These are phyloP conservation scores for Varroa destructor DNA, from an alignment of 1,140 invertebrate species.

Conservation along the genomic window DNA sequence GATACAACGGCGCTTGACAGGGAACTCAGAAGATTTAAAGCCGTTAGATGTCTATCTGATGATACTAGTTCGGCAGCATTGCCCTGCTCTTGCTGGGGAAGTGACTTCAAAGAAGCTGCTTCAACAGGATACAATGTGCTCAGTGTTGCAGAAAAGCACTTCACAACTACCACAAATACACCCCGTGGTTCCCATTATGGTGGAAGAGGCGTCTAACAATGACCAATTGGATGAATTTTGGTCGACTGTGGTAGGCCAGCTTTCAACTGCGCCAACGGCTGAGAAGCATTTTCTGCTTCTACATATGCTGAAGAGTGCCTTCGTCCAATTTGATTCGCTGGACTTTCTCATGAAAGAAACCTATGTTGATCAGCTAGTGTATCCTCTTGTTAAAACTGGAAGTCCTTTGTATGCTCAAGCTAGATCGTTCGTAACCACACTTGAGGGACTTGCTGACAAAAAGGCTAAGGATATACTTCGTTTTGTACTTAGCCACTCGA, in stretches of 20 bases:
- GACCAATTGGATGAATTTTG: background rate
- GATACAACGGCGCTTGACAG: background rate
- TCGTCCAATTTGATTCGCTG: background rate
- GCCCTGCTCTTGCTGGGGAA: background rate
- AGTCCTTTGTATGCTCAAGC: constrained; percentile 10
- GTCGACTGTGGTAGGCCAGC: background rate
- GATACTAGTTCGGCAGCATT: background rate
- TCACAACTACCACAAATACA: constrained; percentile 17
- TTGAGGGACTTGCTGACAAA: background rate
- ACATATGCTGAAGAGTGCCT: constrained; percentile 1
- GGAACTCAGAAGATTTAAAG: background rate
- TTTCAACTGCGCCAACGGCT: background rate
- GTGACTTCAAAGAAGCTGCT: background rate
- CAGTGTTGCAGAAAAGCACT: constrained; percentile 5
- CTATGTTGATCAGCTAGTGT: constrained; percentile 14
- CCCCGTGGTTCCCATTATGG: background rate
- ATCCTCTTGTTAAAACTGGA: constrained; percentile 4
- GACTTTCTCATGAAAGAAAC: constrained; percentile 20
- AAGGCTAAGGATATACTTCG: constrained; percentile 13
- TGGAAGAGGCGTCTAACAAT: background rate
- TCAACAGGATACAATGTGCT: background rate
- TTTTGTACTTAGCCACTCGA: constrained; percentile 2
- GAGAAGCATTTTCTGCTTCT: constrained; percentile 18
- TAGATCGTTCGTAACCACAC: background rate
- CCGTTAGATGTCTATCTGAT: background rate